A percentile compares a stretch with the other conserved stretches of the same genome.
Evolutionary conservation across 1,140 invertebrate species (phyloP).

Genomic region (Copidosoma floridanum): DNA sequence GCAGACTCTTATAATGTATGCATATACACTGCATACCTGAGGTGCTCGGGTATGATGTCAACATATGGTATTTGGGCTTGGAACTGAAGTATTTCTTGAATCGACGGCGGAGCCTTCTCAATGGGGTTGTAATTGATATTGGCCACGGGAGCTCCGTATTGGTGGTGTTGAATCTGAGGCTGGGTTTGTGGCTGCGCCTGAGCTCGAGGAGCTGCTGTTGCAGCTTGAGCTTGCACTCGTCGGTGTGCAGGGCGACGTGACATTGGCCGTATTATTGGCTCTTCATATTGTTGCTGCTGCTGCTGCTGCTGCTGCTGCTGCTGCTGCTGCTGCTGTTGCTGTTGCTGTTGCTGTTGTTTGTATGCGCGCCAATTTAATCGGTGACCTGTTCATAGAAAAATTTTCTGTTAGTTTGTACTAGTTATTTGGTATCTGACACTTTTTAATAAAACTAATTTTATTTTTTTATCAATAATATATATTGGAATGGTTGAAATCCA

Average conservation of each 20-base stretch:
- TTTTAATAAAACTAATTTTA: no score
- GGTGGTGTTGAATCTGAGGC: constrained; percentile 42
- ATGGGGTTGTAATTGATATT: constrained; percentile 37
- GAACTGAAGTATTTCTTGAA: constrained; percentile 49
- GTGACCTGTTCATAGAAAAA: no score
- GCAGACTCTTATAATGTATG: background rate
- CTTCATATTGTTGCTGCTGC: constrained; percentile 27
- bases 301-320: constrained; percentile 21
- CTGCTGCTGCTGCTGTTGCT: constrained; percentile 15
- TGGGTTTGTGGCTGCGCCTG: constrained; percentile 49
- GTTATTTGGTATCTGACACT: no score
- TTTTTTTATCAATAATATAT: no score
- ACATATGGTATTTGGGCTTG: constrained; percentile 51
- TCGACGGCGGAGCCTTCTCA: constrained; percentile 45
- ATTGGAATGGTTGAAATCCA: no score
- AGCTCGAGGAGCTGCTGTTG: constrained; percentile 15
- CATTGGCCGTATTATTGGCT: constrained; percentile 15
- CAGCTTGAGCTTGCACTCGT: constrained; percentile 29
- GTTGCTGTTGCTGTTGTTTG: constrained; percentile 28
- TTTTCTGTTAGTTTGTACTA: no score
- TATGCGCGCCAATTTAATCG: constrained; percentile 52
- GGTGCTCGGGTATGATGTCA: constrained; percentile 51
- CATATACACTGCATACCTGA: constrained; percentile 35
- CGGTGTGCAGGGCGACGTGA: constrained; percentile 12
- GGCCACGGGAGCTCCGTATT: constrained; percentile 34